Evolutionary conservation across 2,797 vertebrate genomes (phyloP).

Genomic region (Mus caroli): DNA sequence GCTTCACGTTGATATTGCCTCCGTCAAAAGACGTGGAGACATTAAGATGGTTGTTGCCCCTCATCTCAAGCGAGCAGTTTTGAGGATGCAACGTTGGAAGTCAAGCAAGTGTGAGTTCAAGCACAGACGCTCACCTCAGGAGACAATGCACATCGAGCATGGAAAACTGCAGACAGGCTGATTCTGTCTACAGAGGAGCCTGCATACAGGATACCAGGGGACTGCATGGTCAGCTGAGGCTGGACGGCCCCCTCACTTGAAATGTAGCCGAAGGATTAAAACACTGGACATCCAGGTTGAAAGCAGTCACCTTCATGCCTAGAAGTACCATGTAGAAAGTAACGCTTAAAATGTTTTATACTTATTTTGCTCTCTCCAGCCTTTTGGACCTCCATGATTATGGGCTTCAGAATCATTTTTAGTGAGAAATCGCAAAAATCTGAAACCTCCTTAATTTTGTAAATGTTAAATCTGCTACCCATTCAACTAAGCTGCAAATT

Average conservation of each 20-base stretch:
- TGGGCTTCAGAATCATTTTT: slow-evolving; percentile 26
- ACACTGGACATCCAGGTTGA: slow-evolving; percentile 26
- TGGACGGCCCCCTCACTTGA: not conserved
- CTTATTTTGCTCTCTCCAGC: not conserved
- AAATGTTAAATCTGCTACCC: slow-evolving; percentile 72
- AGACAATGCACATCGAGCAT: not conserved
- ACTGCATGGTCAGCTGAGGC: not conserved
- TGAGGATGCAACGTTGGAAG: not conserved
- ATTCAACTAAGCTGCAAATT: slow-evolving; percentile 69
- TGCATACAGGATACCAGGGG: not conserved
- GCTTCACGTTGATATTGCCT: not conserved
- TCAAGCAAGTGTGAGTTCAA: not conserved
- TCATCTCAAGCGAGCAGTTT: slow-evolving; percentile 15
- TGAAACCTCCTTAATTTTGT: slow-evolving; percentile 72
- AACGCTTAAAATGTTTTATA: not conserved
- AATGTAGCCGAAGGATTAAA: slow-evolving; percentile 15
- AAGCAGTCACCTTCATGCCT: not conserved
- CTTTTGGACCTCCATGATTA: not conserved
- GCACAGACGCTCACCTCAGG: not conserved
- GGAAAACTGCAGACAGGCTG: not conserved
- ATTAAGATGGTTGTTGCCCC: not conserved
- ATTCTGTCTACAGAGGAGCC: not conserved
- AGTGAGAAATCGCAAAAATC: slow-evolving; percentile 62
- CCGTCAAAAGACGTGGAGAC: not conserved
- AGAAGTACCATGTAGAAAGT: slow-evolving; percentile 27